phyloP scores from a whole-genome alignment of 92 coral and sea anemone genomes.

The Pocillopora meandrina region DNA sequence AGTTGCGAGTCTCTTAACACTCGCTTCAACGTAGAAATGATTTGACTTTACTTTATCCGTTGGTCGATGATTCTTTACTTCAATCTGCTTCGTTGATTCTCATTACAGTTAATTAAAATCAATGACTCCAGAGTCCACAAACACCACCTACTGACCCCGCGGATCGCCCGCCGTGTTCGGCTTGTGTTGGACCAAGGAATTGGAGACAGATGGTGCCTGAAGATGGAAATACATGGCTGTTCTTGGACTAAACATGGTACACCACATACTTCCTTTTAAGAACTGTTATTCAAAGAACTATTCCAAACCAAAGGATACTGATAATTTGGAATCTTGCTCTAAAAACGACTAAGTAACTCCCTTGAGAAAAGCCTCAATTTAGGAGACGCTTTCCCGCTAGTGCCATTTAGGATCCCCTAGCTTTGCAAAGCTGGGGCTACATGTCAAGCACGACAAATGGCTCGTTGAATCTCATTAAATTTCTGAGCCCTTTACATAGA shows the following conservation, averaged over 20 bases:
- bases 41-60: neutral
- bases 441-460: no score
- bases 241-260: slow-evolving; percentile 82
- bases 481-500: no score
- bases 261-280: neutral
- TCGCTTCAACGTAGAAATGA: neutral
- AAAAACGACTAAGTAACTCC: no score
- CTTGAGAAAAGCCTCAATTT: no score
- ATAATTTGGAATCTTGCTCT: no score
- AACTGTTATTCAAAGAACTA: no score
- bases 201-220: slow-evolving; percentile 79
- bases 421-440: no score
- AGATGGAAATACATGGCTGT: slow-evolving; percentile 90
- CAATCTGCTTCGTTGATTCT: neutral
- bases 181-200: slow-evolving; percentile 69
- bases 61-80: neutral
- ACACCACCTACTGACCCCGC: slow-evolving; percentile 71
- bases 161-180: slow-evolving; percentile 84
- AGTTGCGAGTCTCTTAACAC: neutral
- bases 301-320: no score
- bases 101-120: slow-evolving; percentile 43
- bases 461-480: no score
- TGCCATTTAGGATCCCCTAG: no score
- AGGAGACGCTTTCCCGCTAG: no score
- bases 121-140: slow-evolving; percentile 50